These are phyloP conservation scores for Coenonympha glycerion DNA, from an alignment of 2,888 invertebrate genomes.

Conservation along the genomic window DNA sequence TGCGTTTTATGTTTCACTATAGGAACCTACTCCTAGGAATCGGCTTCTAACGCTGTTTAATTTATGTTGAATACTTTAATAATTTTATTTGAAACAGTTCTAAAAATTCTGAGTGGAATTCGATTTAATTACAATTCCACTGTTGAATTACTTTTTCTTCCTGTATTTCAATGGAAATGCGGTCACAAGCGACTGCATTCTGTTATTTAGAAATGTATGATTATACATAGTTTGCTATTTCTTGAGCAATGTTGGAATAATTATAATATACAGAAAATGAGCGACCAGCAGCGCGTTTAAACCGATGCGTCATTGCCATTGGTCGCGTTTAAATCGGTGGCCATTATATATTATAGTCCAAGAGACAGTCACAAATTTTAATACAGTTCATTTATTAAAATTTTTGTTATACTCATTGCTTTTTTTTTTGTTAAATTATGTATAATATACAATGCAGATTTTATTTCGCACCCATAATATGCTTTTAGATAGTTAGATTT, in stretches of 20 bases:
- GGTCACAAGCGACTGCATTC: slow-evolving; percentile 13
- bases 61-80: too few relatives aligned
- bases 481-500: too few relatives aligned
- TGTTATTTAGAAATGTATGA: slow-evolving; percentile 24
- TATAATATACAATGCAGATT: too few relatives aligned
- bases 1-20: too few relatives aligned
- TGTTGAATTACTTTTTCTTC: not conserved
- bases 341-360: slow-evolving; percentile 41
- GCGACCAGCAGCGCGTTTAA: slow-evolving; percentile 60
- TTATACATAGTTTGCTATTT: slow-evolving; percentile 36
- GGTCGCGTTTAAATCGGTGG: slow-evolving; percentile 59
- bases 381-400: not conserved
- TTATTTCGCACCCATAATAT: too few relatives aligned
- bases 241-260: slow-evolving; percentile 37
- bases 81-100: too few relatives aligned
- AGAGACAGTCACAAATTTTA: not conserved
- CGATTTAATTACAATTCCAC: too few relatives aligned
- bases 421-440: too few relatives aligned
- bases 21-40: too few relatives aligned
- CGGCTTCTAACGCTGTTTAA: too few relatives aligned
- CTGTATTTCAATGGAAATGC: not conserved
- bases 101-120: too few relatives aligned
- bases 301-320: slow-evolving; percentile 73
- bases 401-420: not conserved
- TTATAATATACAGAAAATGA: slow-evolving; percentile 51